Percentiles rank a stretch among this genome's conserved stretches.
phyloP scores from a whole-genome alignment of 2,797 vertebrate species.

The Phalloptychus januarius region DNA sequence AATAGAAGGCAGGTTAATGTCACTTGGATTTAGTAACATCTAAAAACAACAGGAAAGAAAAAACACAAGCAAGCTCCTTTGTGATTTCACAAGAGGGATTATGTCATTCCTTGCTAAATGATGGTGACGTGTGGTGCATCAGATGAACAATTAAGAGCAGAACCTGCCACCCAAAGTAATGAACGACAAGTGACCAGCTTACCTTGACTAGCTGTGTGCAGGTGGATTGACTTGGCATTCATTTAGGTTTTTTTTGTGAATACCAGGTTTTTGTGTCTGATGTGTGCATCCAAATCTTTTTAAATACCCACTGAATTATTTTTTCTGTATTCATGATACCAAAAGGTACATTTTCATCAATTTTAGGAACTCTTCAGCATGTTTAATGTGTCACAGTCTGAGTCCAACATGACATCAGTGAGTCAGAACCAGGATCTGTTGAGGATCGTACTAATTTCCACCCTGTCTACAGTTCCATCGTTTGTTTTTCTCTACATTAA shows the following conservation, averaged over 20 bases:
- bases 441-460: neutral
- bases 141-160: neutral
- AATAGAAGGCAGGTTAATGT: neutral
- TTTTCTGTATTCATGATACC: neutral
- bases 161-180: neutral
- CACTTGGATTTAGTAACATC: neutral
- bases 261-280: neutral
- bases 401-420: neutral
- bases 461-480: neutral
- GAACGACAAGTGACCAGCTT: neutral
- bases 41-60: neutral
- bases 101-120: neutral
- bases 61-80: neutral
- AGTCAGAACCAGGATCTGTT: neutral
- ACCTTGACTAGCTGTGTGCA: neutral
- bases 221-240: neutral
- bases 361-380: neutral
- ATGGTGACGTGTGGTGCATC: neutral
- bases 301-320: neutral
- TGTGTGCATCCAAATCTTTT: neutral
- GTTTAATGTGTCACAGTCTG: neutral
- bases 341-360: neutral
- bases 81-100: neutral
- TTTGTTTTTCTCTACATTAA: conserved; percentile 60
- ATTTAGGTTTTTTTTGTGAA: neutral